Evolutionary conservation across 2,888 invertebrate genomes (phyloP), one percentile per base, ranked within the genome.

Genomic region (Geophilus truncorum): DNA sequence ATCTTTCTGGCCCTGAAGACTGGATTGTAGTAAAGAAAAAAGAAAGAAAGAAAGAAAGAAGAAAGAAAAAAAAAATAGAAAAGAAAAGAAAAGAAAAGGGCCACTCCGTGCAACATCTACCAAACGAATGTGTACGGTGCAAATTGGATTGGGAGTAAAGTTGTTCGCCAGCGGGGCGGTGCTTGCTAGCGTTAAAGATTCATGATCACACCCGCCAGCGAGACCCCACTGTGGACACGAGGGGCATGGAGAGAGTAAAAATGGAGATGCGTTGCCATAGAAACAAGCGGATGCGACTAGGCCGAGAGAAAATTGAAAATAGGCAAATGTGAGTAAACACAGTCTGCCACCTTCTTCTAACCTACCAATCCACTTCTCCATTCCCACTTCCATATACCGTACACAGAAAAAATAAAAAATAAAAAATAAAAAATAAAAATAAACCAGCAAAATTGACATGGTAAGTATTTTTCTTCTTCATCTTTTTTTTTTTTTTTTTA

Each of bases 121-220:
- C 57, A 62, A 62, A 62, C 57, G 21, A 62, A 62, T 62, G 57
- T 62, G 57, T 62, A 62, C 57, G 21, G 57, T 62, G 57, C 57
- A 62, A 62, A 62, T 62, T 62, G 57, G 57, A 62, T 62, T 62
- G 57, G 57, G 57, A 62, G 57, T 62, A 62, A 62, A 62, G 57
- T 62, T 62, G 57, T 62, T 62, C 57, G 23, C 57, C 57, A 62
- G 57, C 21, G 57, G 57, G 57, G 57, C 57, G 57, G 57, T 62
- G 57, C 57, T 62, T 62, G 57, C 57, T 62, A 62, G 57, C 18
- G 57, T 62, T 62, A 62, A 62, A 62, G 57, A 62, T 62, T 62
- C 57, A 62, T 21, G 57, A 62, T 62, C 57, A 18, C 57, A 62
- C 57, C 57, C 57, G 57, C 23, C 21, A 62, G 57, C 57, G 18